Conservation (phyloP, 1,140 invertebrate genomes). For the Carcinoscorpius rotundicauda region DNA sequence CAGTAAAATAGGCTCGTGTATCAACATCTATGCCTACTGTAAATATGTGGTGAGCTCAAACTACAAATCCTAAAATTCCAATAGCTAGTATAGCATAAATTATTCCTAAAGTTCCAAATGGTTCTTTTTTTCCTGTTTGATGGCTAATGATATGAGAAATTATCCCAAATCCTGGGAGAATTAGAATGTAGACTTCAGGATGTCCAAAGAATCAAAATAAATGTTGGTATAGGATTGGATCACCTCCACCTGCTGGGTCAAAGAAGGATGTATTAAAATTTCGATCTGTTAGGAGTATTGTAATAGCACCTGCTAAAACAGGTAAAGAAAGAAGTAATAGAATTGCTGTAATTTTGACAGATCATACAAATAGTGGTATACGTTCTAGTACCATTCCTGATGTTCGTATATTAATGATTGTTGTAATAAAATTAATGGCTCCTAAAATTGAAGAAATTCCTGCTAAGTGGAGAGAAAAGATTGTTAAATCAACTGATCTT, state of each 20-base stretch:
- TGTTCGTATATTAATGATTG: constrained; percentile 33
- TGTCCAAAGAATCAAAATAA: constrained; percentile 69
- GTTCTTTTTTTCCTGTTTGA: constrained; percentile 45
- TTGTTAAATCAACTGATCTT: constrained; percentile 47
- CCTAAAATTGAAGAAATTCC: constrained; percentile 53
- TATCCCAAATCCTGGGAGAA: constrained; percentile 47
- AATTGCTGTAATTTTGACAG: constrained; percentile 51
- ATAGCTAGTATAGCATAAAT: constrained; percentile 48
- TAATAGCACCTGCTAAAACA: constrained; percentile 57
- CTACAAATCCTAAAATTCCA: constrained; percentile 39
- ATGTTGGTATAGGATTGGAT: constrained; percentile 59
- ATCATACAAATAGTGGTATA: constrained; percentile 47
- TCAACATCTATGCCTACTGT: constrained; percentile 58
- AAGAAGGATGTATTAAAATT: constrained; percentile 57
- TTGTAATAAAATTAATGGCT: constrained; percentile 48
- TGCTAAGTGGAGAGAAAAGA: constrained; percentile 54
- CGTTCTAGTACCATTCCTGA: constrained; percentile 36
- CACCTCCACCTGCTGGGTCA: constrained; percentile 49
- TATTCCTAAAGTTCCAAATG: constrained; percentile 45
- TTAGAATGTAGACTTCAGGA: constrained; percentile 60
- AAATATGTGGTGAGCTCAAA: constrained; percentile 58
- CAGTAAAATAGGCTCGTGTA: constrained; percentile 56
- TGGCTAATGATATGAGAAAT: constrained; percentile 48
- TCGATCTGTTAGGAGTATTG: constrained; percentile 54
- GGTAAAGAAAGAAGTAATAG: constrained; percentile 50